Evolutionary conservation across 2,888 invertebrate species (phyloP).

Genomic region (Platerodrilus igneus): DNA sequence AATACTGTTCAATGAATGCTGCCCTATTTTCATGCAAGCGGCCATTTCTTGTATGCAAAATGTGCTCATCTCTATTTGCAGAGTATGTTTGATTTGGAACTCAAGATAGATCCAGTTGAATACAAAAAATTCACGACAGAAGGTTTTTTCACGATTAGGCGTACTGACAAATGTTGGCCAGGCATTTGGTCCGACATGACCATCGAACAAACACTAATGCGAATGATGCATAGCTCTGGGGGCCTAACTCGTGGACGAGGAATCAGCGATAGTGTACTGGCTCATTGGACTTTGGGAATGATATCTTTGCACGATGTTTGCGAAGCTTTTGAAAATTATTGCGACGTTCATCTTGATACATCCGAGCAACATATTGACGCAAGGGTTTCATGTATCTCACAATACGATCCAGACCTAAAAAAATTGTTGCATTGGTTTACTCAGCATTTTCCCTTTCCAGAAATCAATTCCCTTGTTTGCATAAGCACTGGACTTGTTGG

Average conservation of each 20-base stretch:
- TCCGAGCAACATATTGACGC: constrained; percentile 35
- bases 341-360: constrained; percentile 21
- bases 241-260: constrained; percentile 32
- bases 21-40: constrained; percentile 39
- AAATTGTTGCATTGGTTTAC: constrained; percentile 30
- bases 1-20: constrained; percentile 33
- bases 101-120: constrained; percentile 27
- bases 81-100: constrained; percentile 36
- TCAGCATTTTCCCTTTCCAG: constrained; percentile 28
- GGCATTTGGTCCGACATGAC: constrained; percentile 34
- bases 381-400: constrained; percentile 25
- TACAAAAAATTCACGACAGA: no score
- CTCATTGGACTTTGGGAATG: constrained; percentile 27
- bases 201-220: constrained; percentile 38
- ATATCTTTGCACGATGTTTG: constrained; percentile 24
- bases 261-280: constrained; percentile 27
- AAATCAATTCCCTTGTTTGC: constrained; percentile 21
- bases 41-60: constrained; percentile 41
- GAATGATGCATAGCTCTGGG: constrained; percentile 31
- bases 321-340: constrained; percentile 27
- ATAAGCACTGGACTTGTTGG: constrained; percentile 26
- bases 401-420: constrained; percentile 27
- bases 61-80: constrained; percentile 40
- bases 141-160: no score
- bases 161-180: constrained; percentile 27